Percentiles rank a stretch among this genome's conserved stretches.
These are phyloP conservation scores for Zoanthus gigantus DNA, from an alignment of 92 coral and sea anemone genomes.

Conservation along the genomic window DNA sequence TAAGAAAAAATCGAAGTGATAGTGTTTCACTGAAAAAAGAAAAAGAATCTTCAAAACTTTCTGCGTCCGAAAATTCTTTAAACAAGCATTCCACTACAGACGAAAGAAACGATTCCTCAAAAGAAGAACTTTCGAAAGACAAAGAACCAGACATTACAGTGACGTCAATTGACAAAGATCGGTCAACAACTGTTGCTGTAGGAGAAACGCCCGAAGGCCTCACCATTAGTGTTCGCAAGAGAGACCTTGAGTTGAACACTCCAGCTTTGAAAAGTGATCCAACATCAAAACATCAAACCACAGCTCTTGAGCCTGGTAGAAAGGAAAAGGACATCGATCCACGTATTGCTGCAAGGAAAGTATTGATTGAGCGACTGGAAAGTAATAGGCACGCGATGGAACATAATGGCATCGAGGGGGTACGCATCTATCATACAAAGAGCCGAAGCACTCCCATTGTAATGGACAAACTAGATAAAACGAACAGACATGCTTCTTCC, in stretches of 20 bases:
- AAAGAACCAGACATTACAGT: conserved; percentile 2
- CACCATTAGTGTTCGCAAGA: conserved; percentile 44
- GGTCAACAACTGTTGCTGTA: conserved; percentile 39
- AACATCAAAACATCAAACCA: conserved; percentile 57
- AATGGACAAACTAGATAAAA: conserved; percentile 48
- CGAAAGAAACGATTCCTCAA: conserved; percentile 6
- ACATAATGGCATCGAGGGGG: conserved; percentile 73
- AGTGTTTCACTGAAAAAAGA: conserved; percentile 22
- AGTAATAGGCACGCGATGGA: conserved; percentile 79
- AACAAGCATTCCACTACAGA: conserved; percentile 38
- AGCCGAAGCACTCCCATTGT: conserved; percentile 89
- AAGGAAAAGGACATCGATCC: conserved; percentile 73
- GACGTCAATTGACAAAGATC: conserved; percentile 3
- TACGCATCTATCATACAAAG: conserved; percentile 85
- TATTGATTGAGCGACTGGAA: conserved; percentile 79
- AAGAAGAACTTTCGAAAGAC: conserved; percentile 21
- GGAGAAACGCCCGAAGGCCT: conserved; percentile 45
- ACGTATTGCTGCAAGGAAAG: conserved; percentile 82
- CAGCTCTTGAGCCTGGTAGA: conserved; percentile 60
- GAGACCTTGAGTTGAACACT: conserved; percentile 22
- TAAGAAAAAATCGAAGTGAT: conserved; percentile 43
- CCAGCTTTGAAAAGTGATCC: conserved; percentile 32
- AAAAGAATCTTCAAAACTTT: conserved; percentile 15
- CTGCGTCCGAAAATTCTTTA: conserved; percentile 49
- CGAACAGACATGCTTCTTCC: conserved; percentile 58